These are phyloP conservation scores for Podocnemis expansa DNA, from an alignment of 2,113 vertebrate genomes.

Conservation along the genomic window DNA sequence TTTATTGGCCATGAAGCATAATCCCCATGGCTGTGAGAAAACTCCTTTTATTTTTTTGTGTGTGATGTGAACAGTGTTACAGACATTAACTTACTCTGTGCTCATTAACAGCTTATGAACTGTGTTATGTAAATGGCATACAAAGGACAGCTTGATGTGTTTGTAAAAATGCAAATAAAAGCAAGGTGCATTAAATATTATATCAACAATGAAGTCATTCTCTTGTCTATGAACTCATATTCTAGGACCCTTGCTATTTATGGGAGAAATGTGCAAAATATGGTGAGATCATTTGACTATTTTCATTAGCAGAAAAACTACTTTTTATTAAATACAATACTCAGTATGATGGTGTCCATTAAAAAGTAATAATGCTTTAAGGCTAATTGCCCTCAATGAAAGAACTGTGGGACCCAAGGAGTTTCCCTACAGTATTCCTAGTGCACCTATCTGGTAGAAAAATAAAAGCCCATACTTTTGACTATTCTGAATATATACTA, in stretches of 20 bases:
- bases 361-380: not conserved
- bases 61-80: not conserved
- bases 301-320: not conserved
- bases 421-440: not conserved
- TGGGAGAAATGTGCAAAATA: not conserved
- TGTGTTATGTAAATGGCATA: not conserved
- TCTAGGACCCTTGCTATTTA: not conserved
- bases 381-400: not conserved
- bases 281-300: not conserved
- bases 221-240: not conserved
- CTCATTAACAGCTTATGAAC: not conserved
- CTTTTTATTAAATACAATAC: not conserved
- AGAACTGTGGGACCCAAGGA: not conserved
- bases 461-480: not conserved
- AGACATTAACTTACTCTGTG: not conserved
- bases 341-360: not conserved
- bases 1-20: not conserved
- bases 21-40: not conserved
- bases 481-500: not conserved
- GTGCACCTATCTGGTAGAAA: not conserved
- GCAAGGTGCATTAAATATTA: conserved; percentile 4
- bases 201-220: not conserved
- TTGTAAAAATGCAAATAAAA: conserved; percentile 21
- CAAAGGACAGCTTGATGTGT: not conserved
- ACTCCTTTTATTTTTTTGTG: not conserved